Evolutionary conservation across 2,797 vertebrate genomes (phyloP), one percentile per base, ranked within the genome.

Genomic region (Fundulus diaphanus): DNA sequence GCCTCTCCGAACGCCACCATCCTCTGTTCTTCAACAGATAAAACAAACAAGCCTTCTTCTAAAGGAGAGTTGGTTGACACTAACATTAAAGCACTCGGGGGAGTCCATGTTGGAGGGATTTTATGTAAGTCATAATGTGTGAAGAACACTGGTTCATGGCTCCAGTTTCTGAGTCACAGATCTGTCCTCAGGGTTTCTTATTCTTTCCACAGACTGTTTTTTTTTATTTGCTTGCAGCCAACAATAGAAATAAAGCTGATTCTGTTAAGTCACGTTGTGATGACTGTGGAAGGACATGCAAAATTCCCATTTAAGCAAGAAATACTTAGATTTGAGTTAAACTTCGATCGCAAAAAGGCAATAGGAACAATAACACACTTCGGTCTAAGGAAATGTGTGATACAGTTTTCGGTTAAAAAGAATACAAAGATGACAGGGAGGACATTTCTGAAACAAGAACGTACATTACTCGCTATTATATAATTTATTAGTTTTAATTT

Each of bases 121-220:
- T 82, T 73, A 75, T 86, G 67, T 2, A 71, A 51, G 68, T 70
- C 40, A 72, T 75, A 42, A 59, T 74, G 82, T 72, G 54, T 70
- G 73, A 79, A 12, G 3, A 2, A 37, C 12, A 3, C 37, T 27
- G 35, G 72, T 77, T 54, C 29, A 40, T 12, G 65, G 65, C 51
- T 80, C 44, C 81, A 76, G 70, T 80, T 51, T 78, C 52, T 82
- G 82, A 87, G 72, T 90, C 87, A 89, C 70, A 63, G 16, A 76
- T 57, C 65, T 75, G 72, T 81, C 77, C 61, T 40, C 68, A n/a
- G 1, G 73, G 68, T 72, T 75, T 86, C 71, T 89, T 90, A 84
- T 82, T 46, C 78, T 90, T 92, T 91, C 88, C 89, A 78, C 33
- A 7, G 52, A 61, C 46, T 67, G 3, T 42, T 44, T 70, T 54